Evolutionary conservation across 2,113 vertebrate genomes (phyloP).

Genomic region (Coptodon bakossiorum): DNA sequence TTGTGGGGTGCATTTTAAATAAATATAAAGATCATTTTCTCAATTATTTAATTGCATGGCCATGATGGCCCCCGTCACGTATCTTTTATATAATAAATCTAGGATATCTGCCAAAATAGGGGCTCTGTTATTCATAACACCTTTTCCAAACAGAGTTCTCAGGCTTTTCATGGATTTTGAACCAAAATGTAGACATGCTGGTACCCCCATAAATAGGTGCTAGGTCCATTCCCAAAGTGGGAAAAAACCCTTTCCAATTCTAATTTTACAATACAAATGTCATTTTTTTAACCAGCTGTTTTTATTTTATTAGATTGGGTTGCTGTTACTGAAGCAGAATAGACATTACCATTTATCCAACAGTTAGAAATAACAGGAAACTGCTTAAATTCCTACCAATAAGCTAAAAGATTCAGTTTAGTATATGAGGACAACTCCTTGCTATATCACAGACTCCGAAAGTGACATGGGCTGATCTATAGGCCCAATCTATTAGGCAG

Average conservation of each 20-base stretch:
- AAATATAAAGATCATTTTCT: not conserved
- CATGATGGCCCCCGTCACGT: not conserved
- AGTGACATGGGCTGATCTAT: not conserved
- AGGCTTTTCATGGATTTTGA: not conserved
- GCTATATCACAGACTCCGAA: not conserved
- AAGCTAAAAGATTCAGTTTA: not conserved
- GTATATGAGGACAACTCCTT: not conserved
- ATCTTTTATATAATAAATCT: not conserved
- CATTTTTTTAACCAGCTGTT: not conserved
- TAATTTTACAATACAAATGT: not conserved
- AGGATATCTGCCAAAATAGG: not conserved
- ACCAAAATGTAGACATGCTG: not conserved
- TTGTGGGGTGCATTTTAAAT: not conserved
- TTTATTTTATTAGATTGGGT: not conserved
- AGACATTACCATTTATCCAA: accelerated
- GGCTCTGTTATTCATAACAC: accelerated
- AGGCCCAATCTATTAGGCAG: not conserved
- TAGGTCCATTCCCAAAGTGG: not conserved
- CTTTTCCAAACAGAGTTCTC: not conserved
- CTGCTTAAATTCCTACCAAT: not conserved
- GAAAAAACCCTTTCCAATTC: not conserved
- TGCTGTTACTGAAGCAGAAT: not conserved
- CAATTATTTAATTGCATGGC: accelerated
- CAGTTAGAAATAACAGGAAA: not conserved
- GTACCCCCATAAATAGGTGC: accelerated